Evolutionary conservation across 30 jellyfish, hydroid and myxozoan species (phyloP), one percentile per base, ranked within the genome.

Genomic region (Haliclystus octoradiatus): DNA sequence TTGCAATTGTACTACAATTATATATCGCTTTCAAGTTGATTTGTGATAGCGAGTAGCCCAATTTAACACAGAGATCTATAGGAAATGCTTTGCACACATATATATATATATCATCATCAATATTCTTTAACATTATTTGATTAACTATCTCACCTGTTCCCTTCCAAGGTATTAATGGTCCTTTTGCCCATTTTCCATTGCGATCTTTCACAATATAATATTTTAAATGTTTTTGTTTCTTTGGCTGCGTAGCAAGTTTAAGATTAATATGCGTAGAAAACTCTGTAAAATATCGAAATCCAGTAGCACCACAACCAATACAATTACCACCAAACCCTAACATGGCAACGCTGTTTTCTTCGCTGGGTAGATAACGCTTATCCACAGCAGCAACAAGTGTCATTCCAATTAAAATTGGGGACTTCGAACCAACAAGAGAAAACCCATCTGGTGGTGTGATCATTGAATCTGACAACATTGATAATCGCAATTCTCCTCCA

Each of bases 301-400:
- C 95, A 49, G 92, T 65, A 0, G 95, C 95, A 31, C 95, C 95
- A 76, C 95, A 84, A 13, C 95, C 95, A 68, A 84, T 62, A 61
- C 95, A 84, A 50, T 76, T 84, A 69, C 95, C 95, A 70, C 92
- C 76, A 26, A 84, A 84, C 12, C 95, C 95, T 2, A 76, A 82
- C 92, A 76, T 84, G 1, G 95, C 84, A 13, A 84, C 81, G 19
- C 86, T 76, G 49, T 66, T 76, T 13, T 80, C 84, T 50, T 84
- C 92, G 30, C 92, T 75, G 32, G 95, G 95, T 46, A 84, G 74
- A 73, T 75, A 84, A 24, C 95, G 70, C 49, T 57, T 76, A 35
- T 84, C 95, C 2, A 84, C 95, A 61, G 84, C 92, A 13, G 92
- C 92, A 19, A 84, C 95, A 15, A 84, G 72, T 26, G 86, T 76